Evolutionary conservation across 2,113 vertebrate species (phyloP).

Genomic region (Halcyon senegalensis): DNA sequence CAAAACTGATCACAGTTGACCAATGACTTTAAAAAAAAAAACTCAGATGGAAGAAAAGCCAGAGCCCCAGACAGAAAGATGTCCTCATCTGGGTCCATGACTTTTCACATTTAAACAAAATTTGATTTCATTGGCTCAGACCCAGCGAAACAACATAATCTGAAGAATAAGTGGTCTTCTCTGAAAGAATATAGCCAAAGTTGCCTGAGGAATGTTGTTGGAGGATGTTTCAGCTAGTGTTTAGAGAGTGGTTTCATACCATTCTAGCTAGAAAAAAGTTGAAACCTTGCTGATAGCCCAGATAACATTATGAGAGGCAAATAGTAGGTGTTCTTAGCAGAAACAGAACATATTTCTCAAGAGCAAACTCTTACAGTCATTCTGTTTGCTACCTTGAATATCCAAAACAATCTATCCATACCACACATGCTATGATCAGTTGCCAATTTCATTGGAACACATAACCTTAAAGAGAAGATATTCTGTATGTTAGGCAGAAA

Average conservation of each 20-base stretch:
- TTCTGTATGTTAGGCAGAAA: neutral
- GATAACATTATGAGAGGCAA: neutral
- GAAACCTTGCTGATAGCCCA: neutral
- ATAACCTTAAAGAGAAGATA: neutral
- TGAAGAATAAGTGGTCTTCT: neutral
- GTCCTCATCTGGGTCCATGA: neutral
- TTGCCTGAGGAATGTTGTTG: neutral
- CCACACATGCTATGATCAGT: neutral
- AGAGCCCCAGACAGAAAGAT: neutral
- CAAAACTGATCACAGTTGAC: neutral
- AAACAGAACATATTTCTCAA: neutral
- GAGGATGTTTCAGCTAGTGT: neutral
- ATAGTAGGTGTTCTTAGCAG: neutral
- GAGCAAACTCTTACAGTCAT: neutral
- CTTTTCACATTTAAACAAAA: neutral
- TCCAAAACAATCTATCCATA: neutral
- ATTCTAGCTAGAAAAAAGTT: neutral
- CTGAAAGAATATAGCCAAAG: neutral
- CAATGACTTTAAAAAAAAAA: neutral
- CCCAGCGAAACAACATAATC: neutral
- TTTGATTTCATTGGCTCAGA: neutral
- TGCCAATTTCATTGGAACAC: neutral
- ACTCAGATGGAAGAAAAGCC: neutral
- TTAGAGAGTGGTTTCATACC: neutral
- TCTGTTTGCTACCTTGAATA: neutral